Evolutionary conservation across 1,140 invertebrate species (phyloP), one percentile per base, ranked within the genome.

Genomic region (Helicoverpa zea): DNA sequence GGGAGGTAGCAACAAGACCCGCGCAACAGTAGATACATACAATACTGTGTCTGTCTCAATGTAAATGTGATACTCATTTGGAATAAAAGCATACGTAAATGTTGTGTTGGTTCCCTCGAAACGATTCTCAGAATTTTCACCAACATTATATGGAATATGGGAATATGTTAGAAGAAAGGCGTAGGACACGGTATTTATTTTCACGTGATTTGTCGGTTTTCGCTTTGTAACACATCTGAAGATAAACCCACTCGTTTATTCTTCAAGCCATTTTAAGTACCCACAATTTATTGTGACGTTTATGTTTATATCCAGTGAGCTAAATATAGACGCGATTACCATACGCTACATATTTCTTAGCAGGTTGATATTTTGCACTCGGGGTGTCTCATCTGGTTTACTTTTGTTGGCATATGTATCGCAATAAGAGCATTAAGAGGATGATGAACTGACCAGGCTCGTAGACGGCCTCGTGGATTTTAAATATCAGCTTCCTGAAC

Each of bases 401-500:
- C 68, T 81, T 80, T 86, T 81, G 78, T 83, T 82, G 49, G 11
- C 47, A 78, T 66, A 35, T 78, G 63, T 52, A 66, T 61, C 61
- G 51, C 49, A 78, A 78, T 29, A 78, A 78, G 30, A 59, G n/a
- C 79, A 81, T 80, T 80, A 84, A 68, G 85, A 88, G 83, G 84
- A 83, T 91, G 91, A 92, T 91, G 88, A 82, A 94, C 90, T 82
- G 83, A 83, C 84, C 80, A 74, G 83, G 70, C 75, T 83, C 86
- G 86, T 88, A 58, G 91, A 75, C 82, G 90, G 66, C 92, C 92
- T 94, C 88, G 91, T 76, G 84, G 68, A 83, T 86, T 82, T 80
- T 92, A 90, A 94, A 93, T 92, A 92, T 83, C 92, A 92, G 84
- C 92, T 91, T 94, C 93, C 93, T 90, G 88, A 85, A 87, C 80